Base-by-base conservation (phyloP, 1,140 invertebrate genomes). In the Pogonomyrmex barbatus region DNA sequence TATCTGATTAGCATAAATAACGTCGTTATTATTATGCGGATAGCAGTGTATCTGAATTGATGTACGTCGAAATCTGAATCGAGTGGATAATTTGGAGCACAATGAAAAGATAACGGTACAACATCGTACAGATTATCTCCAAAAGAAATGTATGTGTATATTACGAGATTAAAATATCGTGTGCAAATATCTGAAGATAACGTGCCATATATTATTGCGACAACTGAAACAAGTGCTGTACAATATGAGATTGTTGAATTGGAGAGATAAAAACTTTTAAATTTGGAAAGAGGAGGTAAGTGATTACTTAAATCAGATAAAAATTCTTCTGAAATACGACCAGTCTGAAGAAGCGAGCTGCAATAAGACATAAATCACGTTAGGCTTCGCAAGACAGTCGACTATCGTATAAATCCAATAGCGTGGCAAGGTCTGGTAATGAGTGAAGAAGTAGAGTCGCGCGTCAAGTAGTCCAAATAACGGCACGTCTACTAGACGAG, bases 381-480 rank as follows among this genome's bases (percentile, higher is more conserved):
- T 81, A 36, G 14, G 36, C 42, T 33, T 81, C 47, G 47, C 30
- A 52, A 42, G 4, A 70, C 47, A 42, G 30, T 65, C 5, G 30
- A 47, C 36, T 56, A 73, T 82, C 39, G 39, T 52, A 82, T 82
- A 70, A 73, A 82, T 10, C 5, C 52, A 65, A 82, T 71, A 58
- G 12, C 36, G 36, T 45, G 36, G 30, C 45, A 33, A 14, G n/a
- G 6, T 47, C 42, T 50, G 45, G 36, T 56, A 71, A 81, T 81
- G 50, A 70, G 17, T 45, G 50, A 54, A 30, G 36, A 70, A 71
- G 56, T 70, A 81, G 42, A 68, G 50, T 81, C 50, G 24, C 62
- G 77, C 47, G 50, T 81, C 63, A 70, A 70, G 47, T 56, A 70
- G 47, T 81, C 50, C 14, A 70, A 81, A 71, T 56, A 81, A 81